Base-by-base conservation (phyloP, 2,888 invertebrate genomes). In the Clitarchus hookeri region DNA sequence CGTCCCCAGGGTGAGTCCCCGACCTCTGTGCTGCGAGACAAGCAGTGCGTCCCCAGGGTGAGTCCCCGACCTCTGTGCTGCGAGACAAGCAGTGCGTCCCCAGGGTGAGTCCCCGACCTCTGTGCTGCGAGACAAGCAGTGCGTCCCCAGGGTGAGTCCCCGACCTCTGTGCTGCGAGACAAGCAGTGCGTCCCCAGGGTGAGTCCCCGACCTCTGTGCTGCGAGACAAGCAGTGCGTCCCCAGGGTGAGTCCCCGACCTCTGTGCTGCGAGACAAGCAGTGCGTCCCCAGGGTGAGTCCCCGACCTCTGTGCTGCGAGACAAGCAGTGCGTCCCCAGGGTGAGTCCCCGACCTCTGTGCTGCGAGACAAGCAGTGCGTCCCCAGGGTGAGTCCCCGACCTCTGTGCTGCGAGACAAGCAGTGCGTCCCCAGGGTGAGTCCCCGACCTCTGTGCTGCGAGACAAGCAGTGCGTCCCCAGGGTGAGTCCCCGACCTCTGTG, bases 401-500 rank as follows among this genome's bases (percentile, higher is more conserved):
- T 95, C 95, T 0, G 94, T 95, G 54, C 91, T 95, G 27, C 94
- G 95, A 13, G 93, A 94, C 88, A 94, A 94, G 90, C 92, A 94
- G 89, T 93, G 93, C 25, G 93, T 95, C n/a, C 92, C 93, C 16
- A 94, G 94, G 93, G n/a, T n/a, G n/a, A n/a, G n/a, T n/a, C n/a
- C n/a, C 89, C 94, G 87, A 94, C 94, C 90, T 95, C 95, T 0
- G 94, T 95, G 54, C 91, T 95, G 27, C 94, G 95, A 13, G 93
- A 94, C 88, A 94, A 94, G 90, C 92, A 94, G 89, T 93, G 93
- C 25, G 93, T 95, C n/a, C 92, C 93, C 16, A 94, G 94, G 93
- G n/a, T n/a, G n/a, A n/a, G n/a, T n/a, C n/a, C n/a, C 89, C 94
- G 87, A 94, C 94, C 90, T 95, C 95, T 0, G 94, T 95, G 54